Evolutionary conservation across 2,113 vertebrate genomes (phyloP), one percentile per base, ranked within the genome.

Genomic region (Muscicapa adusta): DNA sequence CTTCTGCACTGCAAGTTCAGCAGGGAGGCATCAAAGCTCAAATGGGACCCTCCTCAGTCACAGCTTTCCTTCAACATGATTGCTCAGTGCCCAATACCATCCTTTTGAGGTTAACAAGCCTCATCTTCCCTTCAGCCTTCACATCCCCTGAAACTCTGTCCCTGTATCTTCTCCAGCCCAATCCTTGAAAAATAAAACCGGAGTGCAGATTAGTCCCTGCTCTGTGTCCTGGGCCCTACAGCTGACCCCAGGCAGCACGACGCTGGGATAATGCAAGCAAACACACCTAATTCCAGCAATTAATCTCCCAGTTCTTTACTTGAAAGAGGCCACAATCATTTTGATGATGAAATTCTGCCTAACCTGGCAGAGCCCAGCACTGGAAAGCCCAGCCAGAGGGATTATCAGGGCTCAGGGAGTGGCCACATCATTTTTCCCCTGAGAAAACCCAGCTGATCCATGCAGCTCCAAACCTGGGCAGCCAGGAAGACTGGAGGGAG

Each of bases 321-420:
- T 94, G 62, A 85, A 91, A 91, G 89, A 85, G 33, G 80, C 43
- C 54, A 72, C 36, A 65, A 47, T 68, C 45, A 92, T 58, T 71
- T 42, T 70, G 72, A 61, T 82, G 53, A 89, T 72, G 85, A 70
- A 78, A 68, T 68, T 91, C 54, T 79, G 81, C 81, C 81, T 79
- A 82, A 47, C 78, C 61, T 42, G 63, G 74, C 84, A 89, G 87
- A 79, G 79, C 51, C 9, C 58, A 82, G 87, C 66, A 66, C 57
- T 34, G 38, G 57, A 57, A 85, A 87, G 56, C 58, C 54, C 62
- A 82, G 87, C 74, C 85, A 87, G 66, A 81, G 57, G 66, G 50
- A 94, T 95, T 95, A 94, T 76, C 80, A 89, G 85, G 74, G 66
- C 78, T 82, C 93, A 91, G 88, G 94, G 93, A 85, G 89, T 58